phyloP scores from a whole-genome alignment of 1,140 invertebrate species.

The Hermetia illucens region DNA sequence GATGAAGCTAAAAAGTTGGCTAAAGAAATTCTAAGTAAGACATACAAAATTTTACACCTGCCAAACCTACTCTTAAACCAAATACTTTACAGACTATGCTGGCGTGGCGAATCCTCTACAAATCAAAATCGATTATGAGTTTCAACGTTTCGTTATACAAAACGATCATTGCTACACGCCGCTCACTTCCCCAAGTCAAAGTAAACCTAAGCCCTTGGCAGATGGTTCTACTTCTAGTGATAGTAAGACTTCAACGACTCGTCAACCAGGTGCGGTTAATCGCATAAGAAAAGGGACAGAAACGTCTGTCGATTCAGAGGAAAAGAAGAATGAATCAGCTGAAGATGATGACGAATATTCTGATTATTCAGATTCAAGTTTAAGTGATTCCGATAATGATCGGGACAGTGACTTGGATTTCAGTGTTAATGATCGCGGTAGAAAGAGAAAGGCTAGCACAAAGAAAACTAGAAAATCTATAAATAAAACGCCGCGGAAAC shows the following conservation, averaged over 20 bases:
- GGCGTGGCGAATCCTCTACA: conserved; percentile 17
- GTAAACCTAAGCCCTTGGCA: conserved; percentile 18
- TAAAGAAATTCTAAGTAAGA: conserved; percentile 26
- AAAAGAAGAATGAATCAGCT: conserved; percentile 14
- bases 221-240: too few relatives aligned
- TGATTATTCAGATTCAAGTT: conserved; percentile 26
- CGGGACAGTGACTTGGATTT: conserved; percentile 28
- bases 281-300: conserved; percentile 2
- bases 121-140: conserved; percentile 19
- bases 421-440: conserved; percentile 16
- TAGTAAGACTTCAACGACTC: conserved; percentile 2
- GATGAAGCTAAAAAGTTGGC: conserved; percentile 20
- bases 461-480: background rate
- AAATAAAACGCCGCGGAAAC: background rate
- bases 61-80: conserved; percentile 23
- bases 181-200: conserved; percentile 38
- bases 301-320: conserved; percentile 1
- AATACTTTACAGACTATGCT: conserved; percentile 29
- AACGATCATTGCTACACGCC: conserved; percentile 55
- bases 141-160: conserved; percentile 32
- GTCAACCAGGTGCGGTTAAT: background rate
- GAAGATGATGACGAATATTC: conserved; percentile 21
- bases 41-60: conserved; percentile 3
- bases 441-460: conserved; percentile 3
- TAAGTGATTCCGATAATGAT: conserved; percentile 26